Evolutionary conservation across 2,113 vertebrate species (phyloP), one percentile per base, ranked within the genome.

Genomic region (Vulpes lagopus): DNA sequence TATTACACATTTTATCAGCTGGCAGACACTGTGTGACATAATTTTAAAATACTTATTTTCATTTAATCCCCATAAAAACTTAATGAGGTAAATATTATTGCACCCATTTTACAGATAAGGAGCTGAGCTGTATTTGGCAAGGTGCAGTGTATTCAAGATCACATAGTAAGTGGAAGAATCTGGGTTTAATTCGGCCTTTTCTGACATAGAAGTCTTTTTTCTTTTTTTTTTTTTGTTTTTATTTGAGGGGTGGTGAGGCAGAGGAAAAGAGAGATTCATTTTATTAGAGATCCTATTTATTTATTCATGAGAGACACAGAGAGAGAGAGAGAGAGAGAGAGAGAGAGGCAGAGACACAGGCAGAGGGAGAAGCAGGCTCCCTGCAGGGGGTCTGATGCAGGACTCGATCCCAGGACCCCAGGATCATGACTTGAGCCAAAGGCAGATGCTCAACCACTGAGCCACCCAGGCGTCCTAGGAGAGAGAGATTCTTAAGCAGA

Each of bases 1-100:
- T 74, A 73, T 71, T 65, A 74, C 88, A 23, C 64, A 73, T 96
- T 95, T 80, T 89, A 51, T 17, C 73, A 22, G 76, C 6, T 91
- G 64, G 7, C 78, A 95, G 59, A 19, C 30, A 73, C 14, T 32
- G 5, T 81, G 27, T 19, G 55, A 97, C 89, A 10, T n/a, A 38
- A 51, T 76, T 79, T 74, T 38, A 76, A 93, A 65, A 43, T 85
- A 76, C 4, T 10, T 15, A 49, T 60, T 65, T 35, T 91, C 11
- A 67, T 51, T 83, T 92, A 93, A 67, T 71, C 9, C 10, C 49
- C 10, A 43, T 60, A 62, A 62, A 49, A 87, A n/a, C 23, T 10
- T 16, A 51, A 53, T n/a, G 59, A 64, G 20, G 14, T 53, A 87
- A 87, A 65, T 92, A 73, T 71, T 76, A 80, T 65, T 83, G 30